phyloP scores from a whole-genome alignment of 2,113 vertebrate species.

The Oceanites oceanicus region DNA sequence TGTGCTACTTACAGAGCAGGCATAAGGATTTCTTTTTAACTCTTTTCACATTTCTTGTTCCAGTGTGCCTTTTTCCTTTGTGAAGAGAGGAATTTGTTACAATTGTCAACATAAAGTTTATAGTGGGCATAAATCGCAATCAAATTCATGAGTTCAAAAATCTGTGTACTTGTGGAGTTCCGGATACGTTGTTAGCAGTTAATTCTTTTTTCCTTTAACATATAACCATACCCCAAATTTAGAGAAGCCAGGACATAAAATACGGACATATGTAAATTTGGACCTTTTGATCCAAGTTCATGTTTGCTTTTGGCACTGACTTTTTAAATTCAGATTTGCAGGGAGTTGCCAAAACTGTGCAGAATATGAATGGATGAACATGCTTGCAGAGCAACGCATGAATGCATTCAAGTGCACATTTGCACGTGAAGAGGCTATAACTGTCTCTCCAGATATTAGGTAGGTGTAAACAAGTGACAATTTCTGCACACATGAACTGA shows the following conservation, averaged over 20 bases:
- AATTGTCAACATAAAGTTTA: neutral
- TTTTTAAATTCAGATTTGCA: neutral
- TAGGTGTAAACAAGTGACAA: neutral
- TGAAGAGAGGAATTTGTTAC: neutral
- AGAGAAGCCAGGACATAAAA: neutral
- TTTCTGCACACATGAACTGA: neutral
- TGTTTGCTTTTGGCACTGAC: neutral
- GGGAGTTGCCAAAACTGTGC: neutral
- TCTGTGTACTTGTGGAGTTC: neutral
- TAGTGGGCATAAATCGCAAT: neutral
- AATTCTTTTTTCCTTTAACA: neutral
- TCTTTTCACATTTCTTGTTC: neutral
- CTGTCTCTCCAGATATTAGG: neutral
- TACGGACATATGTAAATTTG: neutral
- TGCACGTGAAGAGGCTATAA: neutral
- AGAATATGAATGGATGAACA: neutral
- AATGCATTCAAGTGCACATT: neutral
- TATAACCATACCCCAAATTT: neutral
- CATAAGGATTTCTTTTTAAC: neutral
- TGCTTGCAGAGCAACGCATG: fast-evolving
- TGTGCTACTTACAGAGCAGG: neutral
- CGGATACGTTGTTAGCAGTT: neutral
- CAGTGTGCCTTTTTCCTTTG: neutral
- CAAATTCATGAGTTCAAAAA: neutral
- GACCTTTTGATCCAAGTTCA: neutral